Base-by-base conservation (phyloP, 2,113 vertebrate species). In the Rutilus rutilus region DNA sequence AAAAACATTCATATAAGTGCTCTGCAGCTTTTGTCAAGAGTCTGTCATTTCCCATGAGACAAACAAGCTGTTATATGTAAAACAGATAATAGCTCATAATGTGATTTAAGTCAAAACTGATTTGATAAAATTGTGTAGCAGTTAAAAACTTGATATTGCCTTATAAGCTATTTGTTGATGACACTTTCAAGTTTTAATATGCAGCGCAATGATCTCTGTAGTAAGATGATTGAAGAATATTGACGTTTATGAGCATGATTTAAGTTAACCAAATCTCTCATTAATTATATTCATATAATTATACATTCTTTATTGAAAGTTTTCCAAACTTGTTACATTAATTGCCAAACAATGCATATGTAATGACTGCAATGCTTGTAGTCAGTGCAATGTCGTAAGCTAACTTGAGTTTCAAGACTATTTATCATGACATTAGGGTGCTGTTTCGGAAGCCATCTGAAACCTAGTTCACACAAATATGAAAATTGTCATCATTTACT, bases 1-100 rank as follows among this genome's bases (percentile, higher is more conserved):
- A 17, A 25, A 54, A 42, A 57, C 77, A 62, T 79, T 79, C 1
- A 23, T n/a, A 79, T 45, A 62, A 79, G 23, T 60, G 77, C 77
- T 62, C 33, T 17, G 23, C 57, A 60, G 77, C 54, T 79, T 62
- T 79, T 79, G 77, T 79, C 57, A 79, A 79, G 33, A 79, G 23
- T 64, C 60, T 80, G 59, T 80, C 36, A 64, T 64, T 64, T 80
- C 39, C 57, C 57, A 79, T 39, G 33, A 39, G 33, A 39, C 3
- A 60, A 62, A 79, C 33, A 79, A 17, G 54, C 12, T 25, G 62
- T 79, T 62, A 79, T 30, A 9, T 80, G 39, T 47, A 47, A 64
- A 64, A 64, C 39, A 47, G 59, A 64, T 64, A 47, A 80, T 47
- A 30, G n/a, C 59, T 64, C 14, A 21, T 80, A 27, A 11, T 64